Evolutionary conservation across 2,113 vertebrate species (phyloP).

Genomic region (Gavialis gangeticus): DNA sequence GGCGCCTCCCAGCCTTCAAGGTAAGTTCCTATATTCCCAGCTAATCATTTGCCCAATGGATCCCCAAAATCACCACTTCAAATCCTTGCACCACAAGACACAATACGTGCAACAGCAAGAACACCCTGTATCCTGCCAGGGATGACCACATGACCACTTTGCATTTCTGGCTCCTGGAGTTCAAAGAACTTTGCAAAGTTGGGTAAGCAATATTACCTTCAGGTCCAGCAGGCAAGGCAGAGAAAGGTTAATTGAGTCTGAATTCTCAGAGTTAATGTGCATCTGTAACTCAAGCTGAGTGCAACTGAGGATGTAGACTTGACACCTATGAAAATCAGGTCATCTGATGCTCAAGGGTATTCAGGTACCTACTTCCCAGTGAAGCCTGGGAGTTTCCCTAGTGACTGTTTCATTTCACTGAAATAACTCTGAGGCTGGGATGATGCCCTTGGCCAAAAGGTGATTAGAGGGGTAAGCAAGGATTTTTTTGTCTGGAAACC

Average conservation of each 20-base stretch:
- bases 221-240: background rate
- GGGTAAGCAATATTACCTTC: too few species aligned
- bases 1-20: too few species aligned
- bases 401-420: background rate
- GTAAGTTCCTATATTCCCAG: too few species aligned
- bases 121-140: too few species aligned
- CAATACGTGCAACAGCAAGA: too few species aligned
- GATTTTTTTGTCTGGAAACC: background rate
- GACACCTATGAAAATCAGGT: background rate
- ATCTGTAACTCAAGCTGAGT: background rate
- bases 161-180: too few species aligned
- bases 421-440: background rate
- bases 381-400: background rate
- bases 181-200: too few species aligned
- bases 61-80: too few species aligned
- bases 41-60: too few species aligned
- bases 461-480: background rate
- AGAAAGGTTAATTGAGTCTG: background rate
- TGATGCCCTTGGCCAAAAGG: background rate
- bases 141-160: too few species aligned
- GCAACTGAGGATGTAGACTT: background rate
- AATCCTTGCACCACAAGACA: too few species aligned
- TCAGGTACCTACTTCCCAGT: background rate
- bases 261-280: background rate
- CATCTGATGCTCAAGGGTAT: background rate